Evolutionary conservation across 2,113 vertebrate genomes (phyloP), one percentile per base, ranked within the genome.

Genomic region (Megaleporinus macrocephalus): DNA sequence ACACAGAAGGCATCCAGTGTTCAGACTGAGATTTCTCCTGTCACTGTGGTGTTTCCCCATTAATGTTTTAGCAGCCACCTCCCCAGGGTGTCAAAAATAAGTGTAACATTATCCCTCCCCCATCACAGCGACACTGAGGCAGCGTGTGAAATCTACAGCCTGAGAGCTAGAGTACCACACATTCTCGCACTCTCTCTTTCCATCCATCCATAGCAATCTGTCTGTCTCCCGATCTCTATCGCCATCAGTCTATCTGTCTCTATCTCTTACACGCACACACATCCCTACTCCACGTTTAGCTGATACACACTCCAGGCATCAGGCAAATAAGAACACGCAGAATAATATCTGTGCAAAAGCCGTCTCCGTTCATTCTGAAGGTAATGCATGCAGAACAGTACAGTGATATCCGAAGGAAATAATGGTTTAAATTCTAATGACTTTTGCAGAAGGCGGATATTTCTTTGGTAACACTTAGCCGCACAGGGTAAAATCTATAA

Each of bases 391-490:
- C 87, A 83, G 83, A 93, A 87, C 92, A 90, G 93, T 90, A 91
- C 90, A 85, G 75, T 93, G 90, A 91, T 94, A 94, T 89, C 90
- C 51, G 51, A 87, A 85, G 91, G 83, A 91, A 90, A 88, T 87
- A 88, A 88, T 86, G 91, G 90, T 95, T 94, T 94, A 93, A 89
- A 92, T 94, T 91, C 93, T 92, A 92, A 93, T 94, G 91, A 94
- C 93, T 94, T 93, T 89, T 93, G 89, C 93, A 95, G 92, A 90
- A 94, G 89, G 88, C 91, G 76, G 90, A 90, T 94, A 93, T 95
- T 95, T 94, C 87, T 93, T 93, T 74, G 87, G 92, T 94, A 94
- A 92, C 89, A 92, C 88, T 91, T 88, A 92, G 87, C 71, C 90
- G 84, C 90, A 90, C 94, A 93, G 55, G 2, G 88, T 89, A 90